Evolutionary conservation across 2,113 vertebrate genomes (phyloP).

Genomic region (Collichthys lucidus): DNA sequence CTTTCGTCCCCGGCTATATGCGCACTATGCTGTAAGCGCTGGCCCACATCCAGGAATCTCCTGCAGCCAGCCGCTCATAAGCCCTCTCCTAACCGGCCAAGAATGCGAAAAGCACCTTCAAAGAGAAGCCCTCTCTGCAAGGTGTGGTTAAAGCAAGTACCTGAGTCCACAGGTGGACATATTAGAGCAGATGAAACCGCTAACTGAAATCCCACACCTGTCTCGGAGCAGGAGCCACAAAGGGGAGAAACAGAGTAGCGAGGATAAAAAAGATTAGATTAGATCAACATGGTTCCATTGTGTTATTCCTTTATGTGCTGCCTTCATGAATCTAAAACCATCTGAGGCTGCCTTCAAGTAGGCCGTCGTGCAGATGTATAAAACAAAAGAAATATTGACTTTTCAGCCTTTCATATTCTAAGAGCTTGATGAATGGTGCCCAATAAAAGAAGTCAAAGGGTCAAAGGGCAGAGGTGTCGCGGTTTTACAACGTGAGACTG

Average conservation of each 20-base stretch:
- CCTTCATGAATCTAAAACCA: constrained; percentile 11
- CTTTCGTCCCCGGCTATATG: constrained; percentile 68
- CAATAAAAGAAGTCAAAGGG: constrained; percentile 41
- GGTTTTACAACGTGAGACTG: constrained; percentile 64
- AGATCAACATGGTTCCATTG: constrained; percentile 29
- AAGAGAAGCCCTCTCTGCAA: constrained; percentile 65
- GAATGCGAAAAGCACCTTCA: constrained; percentile 80
- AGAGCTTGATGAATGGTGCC: constrained; percentile 42
- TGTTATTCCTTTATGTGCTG: constrained; percentile 17
- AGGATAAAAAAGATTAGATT: constrained; percentile 32
- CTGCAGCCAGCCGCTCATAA: constrained; percentile 73
- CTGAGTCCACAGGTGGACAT: constrained; percentile 77
- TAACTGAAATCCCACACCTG: constrained; percentile 75
- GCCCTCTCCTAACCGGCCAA: constrained; percentile 73
- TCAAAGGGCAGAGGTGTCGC: constrained; percentile 59
- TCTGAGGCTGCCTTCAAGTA: not conserved
- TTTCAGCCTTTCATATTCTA: constrained; percentile 23
- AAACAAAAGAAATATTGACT: constrained; percentile 37
- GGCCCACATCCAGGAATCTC: constrained; percentile 79
- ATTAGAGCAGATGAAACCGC: constrained; percentile 55
- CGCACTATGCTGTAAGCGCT: constrained; percentile 69
- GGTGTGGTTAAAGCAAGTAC: constrained; percentile 77
- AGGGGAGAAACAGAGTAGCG: constrained; percentile 20
- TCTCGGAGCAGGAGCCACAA: constrained; percentile 20
- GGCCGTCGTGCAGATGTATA: constrained; percentile 2